Conservation (phyloP, 2,888 invertebrate genomes). For the Xanthia togata region DNA sequence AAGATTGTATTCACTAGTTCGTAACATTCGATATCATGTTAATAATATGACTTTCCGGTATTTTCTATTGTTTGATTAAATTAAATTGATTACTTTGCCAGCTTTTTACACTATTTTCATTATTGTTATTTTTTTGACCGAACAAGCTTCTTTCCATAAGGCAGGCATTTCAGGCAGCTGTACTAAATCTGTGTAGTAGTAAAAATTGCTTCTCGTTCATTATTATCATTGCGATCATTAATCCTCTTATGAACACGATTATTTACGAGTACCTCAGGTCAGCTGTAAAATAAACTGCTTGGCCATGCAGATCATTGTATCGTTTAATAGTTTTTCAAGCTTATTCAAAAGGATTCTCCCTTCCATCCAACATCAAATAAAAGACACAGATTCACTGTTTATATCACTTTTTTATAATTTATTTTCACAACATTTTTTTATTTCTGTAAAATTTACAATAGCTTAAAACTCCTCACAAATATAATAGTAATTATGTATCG, state of each 20-base stretch:
- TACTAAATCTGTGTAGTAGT: background rate
- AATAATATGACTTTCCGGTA: background rate
- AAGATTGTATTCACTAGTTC: background rate
- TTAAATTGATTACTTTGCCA: background rate
- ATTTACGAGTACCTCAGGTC: background rate
- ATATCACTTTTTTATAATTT: conserved; percentile 90
- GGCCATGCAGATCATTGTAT: background rate
- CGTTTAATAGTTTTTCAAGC: background rate
- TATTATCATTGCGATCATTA: background rate
- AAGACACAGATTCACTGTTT: conserved; percentile 84
- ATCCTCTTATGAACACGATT: background rate
- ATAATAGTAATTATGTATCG: conserved; percentile 83
- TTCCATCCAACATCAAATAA: conserved; percentile 66
- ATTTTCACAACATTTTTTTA: conserved; percentile 91
- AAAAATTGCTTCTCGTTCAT: background rate
- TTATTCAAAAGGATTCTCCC: conserved; percentile 17
- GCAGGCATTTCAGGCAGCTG: background rate
- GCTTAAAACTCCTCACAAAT: conserved; percentile 90
- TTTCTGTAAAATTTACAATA: conserved; percentile 91
- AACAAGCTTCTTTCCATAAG: background rate
- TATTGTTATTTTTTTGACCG: background rate
- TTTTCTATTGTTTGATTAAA: background rate
- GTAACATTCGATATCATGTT: no score
- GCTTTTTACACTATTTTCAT: background rate
- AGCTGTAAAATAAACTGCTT: background rate